phyloP scores from a whole-genome alignment of 2,888 invertebrate genomes.

The Phlogophora meticulosa region DNA sequence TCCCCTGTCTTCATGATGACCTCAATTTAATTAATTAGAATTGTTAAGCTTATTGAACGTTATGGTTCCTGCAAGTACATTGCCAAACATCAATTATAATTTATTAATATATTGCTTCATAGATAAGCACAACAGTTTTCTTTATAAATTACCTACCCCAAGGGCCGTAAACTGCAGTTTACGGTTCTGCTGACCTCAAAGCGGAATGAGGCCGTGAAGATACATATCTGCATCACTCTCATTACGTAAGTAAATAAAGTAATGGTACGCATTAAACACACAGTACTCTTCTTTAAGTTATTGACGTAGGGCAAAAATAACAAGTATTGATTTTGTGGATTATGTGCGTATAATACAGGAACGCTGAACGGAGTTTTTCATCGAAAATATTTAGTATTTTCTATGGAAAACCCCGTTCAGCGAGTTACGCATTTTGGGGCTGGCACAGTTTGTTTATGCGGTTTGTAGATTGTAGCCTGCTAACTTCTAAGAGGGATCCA shows the following conservation, averaged over 20 bases:
- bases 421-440: too few species aligned
- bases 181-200: slow-evolving; percentile 40
- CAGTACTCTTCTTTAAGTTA: slow-evolving; percentile 13
- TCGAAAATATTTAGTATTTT: too few species aligned
- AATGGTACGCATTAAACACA: slow-evolving; percentile 12
- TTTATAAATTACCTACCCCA: slow-evolving; percentile 24
- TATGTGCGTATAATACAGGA: too few species aligned
- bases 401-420: too few species aligned
- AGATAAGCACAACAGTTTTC: slow-evolving; percentile 17
- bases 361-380: too few species aligned
- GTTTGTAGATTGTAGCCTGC: too few species aligned
- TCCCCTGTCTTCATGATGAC: neutral
- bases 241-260: slow-evolving; percentile 40
- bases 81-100: slow-evolving; percentile 10
- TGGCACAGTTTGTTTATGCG: too few species aligned
- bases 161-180: slow-evolving; percentile 32
- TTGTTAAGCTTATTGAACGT: neutral
- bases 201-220: slow-evolving; percentile 58
- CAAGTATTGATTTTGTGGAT: slow-evolving; percentile 2
- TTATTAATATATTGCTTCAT: slow-evolving; percentile 21
- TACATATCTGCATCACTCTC: slow-evolving; percentile 40
- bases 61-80: neutral
- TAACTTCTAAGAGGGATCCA: too few species aligned
- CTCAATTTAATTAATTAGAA: neutral
- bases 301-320: slow-evolving; percentile 3